phyloP scores from a whole-genome alignment of 2,797 vertebrate species.

The Galaxias olidus region DNA sequence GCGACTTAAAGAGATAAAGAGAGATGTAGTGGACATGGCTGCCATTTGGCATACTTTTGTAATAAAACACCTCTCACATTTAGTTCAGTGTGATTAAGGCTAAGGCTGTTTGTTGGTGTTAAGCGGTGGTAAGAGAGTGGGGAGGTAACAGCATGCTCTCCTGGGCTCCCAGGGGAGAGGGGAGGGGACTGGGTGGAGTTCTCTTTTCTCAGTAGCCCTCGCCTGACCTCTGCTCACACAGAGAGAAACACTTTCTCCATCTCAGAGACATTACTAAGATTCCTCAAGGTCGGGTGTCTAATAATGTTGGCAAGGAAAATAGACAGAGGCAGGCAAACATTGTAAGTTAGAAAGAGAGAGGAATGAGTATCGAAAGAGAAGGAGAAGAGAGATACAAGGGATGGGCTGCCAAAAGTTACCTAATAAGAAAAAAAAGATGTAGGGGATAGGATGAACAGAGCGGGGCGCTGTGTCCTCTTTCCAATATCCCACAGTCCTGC shows the following conservation, averaged over 20 bases:
- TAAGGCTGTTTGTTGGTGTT: background rate
- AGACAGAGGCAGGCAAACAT: too few relatives aligned
- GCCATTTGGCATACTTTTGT: too few relatives aligned
- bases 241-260: constrained; percentile 36
- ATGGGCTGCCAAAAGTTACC: background rate
- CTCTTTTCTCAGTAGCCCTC: background rate
- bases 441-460: background rate
- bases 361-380: constrained; percentile 21
- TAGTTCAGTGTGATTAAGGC: background rate
- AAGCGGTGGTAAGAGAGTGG: background rate
- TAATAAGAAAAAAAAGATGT: background rate
- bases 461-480: background rate
- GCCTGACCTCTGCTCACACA: background rate
- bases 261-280: constrained; percentile 63
- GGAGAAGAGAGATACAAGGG: background rate
- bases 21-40: background rate
- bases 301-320: constrained; percentile 54
- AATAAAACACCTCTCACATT: too few relatives aligned
- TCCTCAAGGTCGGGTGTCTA: constrained; percentile 58
- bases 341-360: constrained; percentile 39
- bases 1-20: background rate
- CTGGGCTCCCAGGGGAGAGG: background rate
- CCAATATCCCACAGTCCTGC: background rate
- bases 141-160: background rate
- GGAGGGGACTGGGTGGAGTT: constrained; percentile 1